Conservation (phyloP, 2,888 invertebrate genomes). For the Neoaliturus tenellus region DNA sequence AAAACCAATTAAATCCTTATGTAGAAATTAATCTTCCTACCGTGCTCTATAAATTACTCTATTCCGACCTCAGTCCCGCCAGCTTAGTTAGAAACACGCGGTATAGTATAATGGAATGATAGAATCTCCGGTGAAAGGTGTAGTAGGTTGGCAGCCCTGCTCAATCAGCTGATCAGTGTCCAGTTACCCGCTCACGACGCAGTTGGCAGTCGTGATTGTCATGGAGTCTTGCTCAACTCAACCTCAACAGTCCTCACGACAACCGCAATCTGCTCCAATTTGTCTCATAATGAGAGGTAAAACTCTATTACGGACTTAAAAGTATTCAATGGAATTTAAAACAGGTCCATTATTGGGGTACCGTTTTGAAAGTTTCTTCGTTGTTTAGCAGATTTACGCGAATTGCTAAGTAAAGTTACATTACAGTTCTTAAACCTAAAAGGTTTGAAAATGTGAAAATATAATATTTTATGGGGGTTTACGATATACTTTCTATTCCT, state of each 20-base stretch:
- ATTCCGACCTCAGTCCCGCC: neutral
- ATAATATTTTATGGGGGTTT: no score
- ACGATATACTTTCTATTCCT: no score
- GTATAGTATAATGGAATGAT: slow-evolving; percentile 1
- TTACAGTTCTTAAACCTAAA: no score
- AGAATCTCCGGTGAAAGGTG: slow-evolving; percentile 18
- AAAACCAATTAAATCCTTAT: neutral
- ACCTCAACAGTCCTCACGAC: slow-evolving; percentile 19
- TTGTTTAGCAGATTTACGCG: no score
- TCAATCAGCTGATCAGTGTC: slow-evolving; percentile 33
- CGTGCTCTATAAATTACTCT: neutral
- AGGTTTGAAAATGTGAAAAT: no score
- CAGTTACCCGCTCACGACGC: slow-evolving; percentile 5
- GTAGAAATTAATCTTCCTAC: neutral
- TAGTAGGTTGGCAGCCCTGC: slow-evolving; percentile 16
- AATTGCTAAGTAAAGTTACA: no score
- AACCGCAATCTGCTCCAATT: slow-evolving; percentile 14
- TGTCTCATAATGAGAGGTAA: slow-evolving; percentile 31
- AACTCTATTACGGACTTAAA: slow-evolving; percentile 12
- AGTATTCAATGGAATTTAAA: no score
- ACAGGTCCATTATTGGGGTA: no score
- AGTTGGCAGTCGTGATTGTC: slow-evolving; percentile 30
- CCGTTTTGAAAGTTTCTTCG: no score
- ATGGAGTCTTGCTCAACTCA: neutral
- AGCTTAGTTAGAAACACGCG: neutral